A percentile compares a stretch with the other conserved stretches of the same genome.
Evolutionary conservation across 2,888 invertebrate species (phyloP).

Genomic region (Ditylenchus weischeri): DNA sequence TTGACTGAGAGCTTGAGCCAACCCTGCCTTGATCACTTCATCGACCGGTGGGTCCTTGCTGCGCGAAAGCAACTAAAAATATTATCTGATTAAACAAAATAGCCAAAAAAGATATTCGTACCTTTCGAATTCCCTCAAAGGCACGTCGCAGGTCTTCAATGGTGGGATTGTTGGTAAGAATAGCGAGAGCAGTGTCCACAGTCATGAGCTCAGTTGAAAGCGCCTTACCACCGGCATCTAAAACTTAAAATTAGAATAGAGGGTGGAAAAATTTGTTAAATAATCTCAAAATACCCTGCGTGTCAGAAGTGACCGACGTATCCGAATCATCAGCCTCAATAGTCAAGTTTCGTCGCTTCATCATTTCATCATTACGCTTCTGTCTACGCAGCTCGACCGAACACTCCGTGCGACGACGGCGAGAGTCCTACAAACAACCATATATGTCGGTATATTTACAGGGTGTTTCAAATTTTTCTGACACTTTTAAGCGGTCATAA

Average conservation of each 20-base stretch:
- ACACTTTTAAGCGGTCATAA: too few species aligned
- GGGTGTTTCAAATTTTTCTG: too few species aligned
- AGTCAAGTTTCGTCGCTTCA: slow-evolving; percentile 66
- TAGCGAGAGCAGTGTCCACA: background rate
- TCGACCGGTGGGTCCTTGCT: slow-evolving; percentile 88
- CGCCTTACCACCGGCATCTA: slow-evolving; percentile 13
- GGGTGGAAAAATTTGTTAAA: background rate
- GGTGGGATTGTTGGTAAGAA: slow-evolving; percentile 42
- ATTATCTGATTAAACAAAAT: too few species aligned
- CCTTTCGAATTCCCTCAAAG: slow-evolving; percentile 61
- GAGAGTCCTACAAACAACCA: slow-evolving; percentile 71
- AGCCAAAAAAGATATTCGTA: too few species aligned
- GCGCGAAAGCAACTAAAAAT: slow-evolving; percentile 72
- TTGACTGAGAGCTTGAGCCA: slow-evolving; percentile 77
- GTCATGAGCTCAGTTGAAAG: slow-evolving; percentile 7
- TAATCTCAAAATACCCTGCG: background rate
- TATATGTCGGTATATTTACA: too few species aligned
- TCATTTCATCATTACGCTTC: slow-evolving; percentile 85
- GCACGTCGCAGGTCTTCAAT: slow-evolving; percentile 42
- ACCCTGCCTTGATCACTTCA: slow-evolving; percentile 76
- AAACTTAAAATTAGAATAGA: slow-evolving; percentile 14
- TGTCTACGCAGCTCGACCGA: slow-evolving; percentile 87
- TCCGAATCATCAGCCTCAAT: slow-evolving; percentile 27
- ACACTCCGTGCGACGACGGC: slow-evolving; percentile 81
- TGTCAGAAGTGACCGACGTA: slow-evolving; percentile 5